Evolutionary conservation across 2,888 invertebrate species (phyloP), one percentile per base, ranked within the genome.

Genomic region (Ephialtes manifestator): DNA sequence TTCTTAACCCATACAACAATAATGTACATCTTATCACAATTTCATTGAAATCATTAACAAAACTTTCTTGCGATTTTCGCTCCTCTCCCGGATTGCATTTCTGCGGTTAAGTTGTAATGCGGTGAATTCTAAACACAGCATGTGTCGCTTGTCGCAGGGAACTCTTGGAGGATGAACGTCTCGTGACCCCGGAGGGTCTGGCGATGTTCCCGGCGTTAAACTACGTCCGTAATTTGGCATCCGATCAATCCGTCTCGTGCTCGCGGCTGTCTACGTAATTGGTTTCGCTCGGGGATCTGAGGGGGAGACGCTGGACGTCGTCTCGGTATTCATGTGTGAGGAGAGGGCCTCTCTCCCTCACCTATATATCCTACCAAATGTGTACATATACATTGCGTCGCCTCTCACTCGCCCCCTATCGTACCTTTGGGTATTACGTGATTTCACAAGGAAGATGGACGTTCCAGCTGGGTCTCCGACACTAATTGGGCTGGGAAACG

Each of bases 211-310:
- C 81, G 84, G 84, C 84, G 84, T 85, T 85, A 85, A 85, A 85
- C 81, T 85, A 85, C 84, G 81, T 85, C 81, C 78, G 84, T 85
- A 81, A 85, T 85, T 85, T 85, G 84, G 84, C 84, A 85, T 85
- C 84, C 84, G 81, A 85, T 85, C 84, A 85, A 85, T 85, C 81
- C 78, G 84, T 85, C 81, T 85, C 81, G 84, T 81, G 84, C 84
- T 85, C 81, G 84, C 84, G 84, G 84, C 84, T 85, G 84, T 85
- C 84, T 85, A 78, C 84, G 84, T 85, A 85, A 85, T 85, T 85
- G 84, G 84, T 85, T 81, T 81, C 81, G 81, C 81, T 81, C 63
- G 68, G 55, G 78, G 63, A 24, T 15, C 15, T 53, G 28, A 35
- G 71, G 71, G 71, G 81, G 71, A 70, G 65, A 65, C 51, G 55